Percentiles rank a stretch among this genome's conserved stretches.
Conservation (phyloP, 2,888 invertebrate genomes). For the Seira sanloemensis region DNA sequence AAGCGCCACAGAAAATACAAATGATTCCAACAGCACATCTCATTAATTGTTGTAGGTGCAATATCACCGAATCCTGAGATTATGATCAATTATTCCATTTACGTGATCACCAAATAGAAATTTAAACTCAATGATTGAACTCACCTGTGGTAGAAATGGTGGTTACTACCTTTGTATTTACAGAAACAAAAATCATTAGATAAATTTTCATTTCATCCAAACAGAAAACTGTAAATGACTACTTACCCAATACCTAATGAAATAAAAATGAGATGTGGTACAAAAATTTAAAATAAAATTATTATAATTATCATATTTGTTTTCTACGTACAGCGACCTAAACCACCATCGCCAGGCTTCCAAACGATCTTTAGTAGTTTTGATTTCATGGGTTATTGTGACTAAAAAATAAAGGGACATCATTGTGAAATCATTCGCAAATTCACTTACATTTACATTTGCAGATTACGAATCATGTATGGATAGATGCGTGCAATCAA, state of each 20-base stretch:
- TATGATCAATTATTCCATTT: background rate
- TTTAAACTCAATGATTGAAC: no score
- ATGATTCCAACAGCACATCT: slow-evolving; percentile 63
- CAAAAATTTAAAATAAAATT: no score
- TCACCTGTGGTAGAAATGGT: slow-evolving; percentile 64
- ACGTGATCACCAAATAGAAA: background rate
- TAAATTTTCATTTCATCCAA: background rate
- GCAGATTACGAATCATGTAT: background rate
- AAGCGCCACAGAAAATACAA: slow-evolving; percentile 70
- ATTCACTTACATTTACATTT: no score
- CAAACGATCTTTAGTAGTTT: slow-evolving; percentile 13
- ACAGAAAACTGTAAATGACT: background rate
- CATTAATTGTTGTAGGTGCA: slow-evolving; percentile 53
- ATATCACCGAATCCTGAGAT: slow-evolving; percentile 70
- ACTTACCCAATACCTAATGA: slow-evolving; percentile 38
- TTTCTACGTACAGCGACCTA: slow-evolving; percentile 64
- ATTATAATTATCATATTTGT: no score
- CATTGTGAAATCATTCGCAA: background rate
- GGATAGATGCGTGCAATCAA: background rate
- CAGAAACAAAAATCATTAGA: background rate
- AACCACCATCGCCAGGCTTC: slow-evolving; percentile 68
- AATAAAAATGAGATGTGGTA: background rate
- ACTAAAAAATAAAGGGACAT: slow-evolving; percentile 15
- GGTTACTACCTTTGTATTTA: slow-evolving; percentile 61
- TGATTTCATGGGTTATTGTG: background rate